Evolutionary conservation across 2,797 vertebrate genomes (phyloP).

Genomic region (Allobates femoralis): DNA sequence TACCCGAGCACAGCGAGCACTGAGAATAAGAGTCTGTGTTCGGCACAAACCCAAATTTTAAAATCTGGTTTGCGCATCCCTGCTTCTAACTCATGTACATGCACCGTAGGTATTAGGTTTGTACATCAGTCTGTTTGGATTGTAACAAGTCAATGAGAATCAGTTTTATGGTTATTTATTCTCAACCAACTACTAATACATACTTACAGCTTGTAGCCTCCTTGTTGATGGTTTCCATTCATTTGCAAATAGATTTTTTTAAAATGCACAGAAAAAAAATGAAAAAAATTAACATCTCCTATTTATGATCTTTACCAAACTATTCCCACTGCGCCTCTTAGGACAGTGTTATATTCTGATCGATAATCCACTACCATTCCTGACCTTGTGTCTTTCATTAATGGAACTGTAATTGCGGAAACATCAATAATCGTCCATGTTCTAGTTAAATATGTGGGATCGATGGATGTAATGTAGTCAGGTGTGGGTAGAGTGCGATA

Average conservation of each 20-base stretch:
- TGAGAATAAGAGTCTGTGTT: too few species aligned
- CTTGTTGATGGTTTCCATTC: not conserved
- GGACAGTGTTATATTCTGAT: not conserved
- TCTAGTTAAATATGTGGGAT: conserved; percentile 17
- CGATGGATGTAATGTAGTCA: not conserved
- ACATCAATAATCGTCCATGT: conserved; percentile 37
- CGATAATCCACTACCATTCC: conserved; percentile 11
- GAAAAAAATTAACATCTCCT: not conserved
- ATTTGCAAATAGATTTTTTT: not conserved
- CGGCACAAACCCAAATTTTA: too few species aligned
- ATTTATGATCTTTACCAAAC: not conserved
- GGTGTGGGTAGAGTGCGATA: not conserved
- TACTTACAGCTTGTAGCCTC: not conserved
- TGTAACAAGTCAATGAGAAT: too few species aligned
- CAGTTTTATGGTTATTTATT: not conserved
- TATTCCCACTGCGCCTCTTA: not conserved
- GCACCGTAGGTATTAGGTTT: too few species aligned
- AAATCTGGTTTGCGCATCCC: too few species aligned
- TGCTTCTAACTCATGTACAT: too few species aligned
- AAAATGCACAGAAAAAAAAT: not conserved
- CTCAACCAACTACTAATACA: not conserved
- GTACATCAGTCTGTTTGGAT: too few species aligned
- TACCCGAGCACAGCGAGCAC: too few species aligned
- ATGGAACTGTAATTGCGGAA: conserved; percentile 38
- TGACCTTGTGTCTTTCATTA: conserved; percentile 40